Evolutionary conservation across 1,140 invertebrate species (phyloP), one percentile per base, ranked within the genome.

Genomic region (Prorops nasuta): DNA sequence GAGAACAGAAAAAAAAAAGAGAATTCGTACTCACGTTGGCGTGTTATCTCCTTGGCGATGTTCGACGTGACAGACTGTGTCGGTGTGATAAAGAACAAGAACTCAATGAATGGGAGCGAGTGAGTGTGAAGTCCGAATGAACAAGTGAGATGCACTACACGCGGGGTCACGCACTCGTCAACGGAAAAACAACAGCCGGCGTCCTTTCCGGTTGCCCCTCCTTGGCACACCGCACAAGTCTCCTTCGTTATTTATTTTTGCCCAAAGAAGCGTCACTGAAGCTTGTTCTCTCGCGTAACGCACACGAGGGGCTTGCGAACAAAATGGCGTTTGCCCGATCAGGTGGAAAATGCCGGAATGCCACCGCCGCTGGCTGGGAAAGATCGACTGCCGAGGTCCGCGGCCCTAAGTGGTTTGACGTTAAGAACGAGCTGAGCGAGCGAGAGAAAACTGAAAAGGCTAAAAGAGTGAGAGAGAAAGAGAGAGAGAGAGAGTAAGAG

Each of bases 381-480:
- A 71, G 66, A 70, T 67, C 69, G 68, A 69, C 68, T 69, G 64
- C 52, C 67, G 58, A 60, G 56, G 58, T 68, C 65, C 45, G 66
- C 67, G 66, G 63, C 65, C 65, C 66, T 69, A 70, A 69, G 69
- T 70, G 66, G 60, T 69, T 68, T 63, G 69, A 67, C 66, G 69
- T 71, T 71, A 69, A 69, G 69, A 71, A 71, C 64, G 59, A 54
- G 39, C 49, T 31, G 54, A 43, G 19, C 31, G 44, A 50, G 54
- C 38, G 51, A 57, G 35, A 54, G 51, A 51, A 48, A 51, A 53
- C 50, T 44, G 43, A 35, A 49, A 44, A 43, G 35, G 12, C 31
- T 24, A 36, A 44, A 49, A 49, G 21, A 18, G 24, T 7, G 47
- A 20, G 41, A 32, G 31, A 36, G 8, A 24, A 37, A 28, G 41